phyloP scores from a whole-genome alignment of 2,888 invertebrate genomes.

The Dasysyrphus tricinctus region DNA sequence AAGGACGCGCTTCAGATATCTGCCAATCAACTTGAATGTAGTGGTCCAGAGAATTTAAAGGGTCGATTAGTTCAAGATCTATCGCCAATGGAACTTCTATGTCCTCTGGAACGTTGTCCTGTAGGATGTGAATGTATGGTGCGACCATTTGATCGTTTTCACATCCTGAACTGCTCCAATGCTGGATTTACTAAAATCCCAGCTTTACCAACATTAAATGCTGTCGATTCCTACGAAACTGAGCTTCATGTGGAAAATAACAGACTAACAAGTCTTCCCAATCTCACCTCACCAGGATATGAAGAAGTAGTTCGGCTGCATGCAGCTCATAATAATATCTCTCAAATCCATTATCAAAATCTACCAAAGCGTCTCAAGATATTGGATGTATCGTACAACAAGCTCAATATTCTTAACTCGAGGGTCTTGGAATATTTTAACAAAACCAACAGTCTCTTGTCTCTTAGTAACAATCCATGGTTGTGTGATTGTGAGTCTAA shows the following conservation, averaged over 20 bases:
- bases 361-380: conserved; percentile 84
- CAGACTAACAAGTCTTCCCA: conserved; percentile 81
- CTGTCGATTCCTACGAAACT: conserved; percentile 79
- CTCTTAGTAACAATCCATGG: conserved; percentile 88
- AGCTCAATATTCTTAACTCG: conserved; percentile 84
- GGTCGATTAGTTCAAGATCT: conserved; percentile 79
- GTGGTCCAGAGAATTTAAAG: conserved; percentile 76
- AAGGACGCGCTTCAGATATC: conserved; percentile 82
- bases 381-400: conserved; percentile 86
- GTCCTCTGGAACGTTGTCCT: conserved; percentile 84
- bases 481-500: conserved; percentile 87
- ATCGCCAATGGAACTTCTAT: conserved; percentile 83
- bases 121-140: conserved; percentile 84
- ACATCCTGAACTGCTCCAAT: conserved; percentile 85
- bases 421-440: conserved; percentile 83
- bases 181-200: conserved; percentile 84
- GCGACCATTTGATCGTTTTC: conserved; percentile 83
- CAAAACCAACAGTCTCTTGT: conserved; percentile 83
- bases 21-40: conserved; percentile 84
- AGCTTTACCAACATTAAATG: conserved; percentile 79
- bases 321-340: conserved; percentile 84
- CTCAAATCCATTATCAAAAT: conserved; percentile 81
- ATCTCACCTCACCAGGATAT: conserved; percentile 82
- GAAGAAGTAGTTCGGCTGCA: conserved; percentile 84
- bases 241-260: conserved; percentile 84